These are phyloP conservation scores for Premnoplex brunnescens DNA, from an alignment of 2,797 vertebrate genomes.

Conservation along the genomic window DNA sequence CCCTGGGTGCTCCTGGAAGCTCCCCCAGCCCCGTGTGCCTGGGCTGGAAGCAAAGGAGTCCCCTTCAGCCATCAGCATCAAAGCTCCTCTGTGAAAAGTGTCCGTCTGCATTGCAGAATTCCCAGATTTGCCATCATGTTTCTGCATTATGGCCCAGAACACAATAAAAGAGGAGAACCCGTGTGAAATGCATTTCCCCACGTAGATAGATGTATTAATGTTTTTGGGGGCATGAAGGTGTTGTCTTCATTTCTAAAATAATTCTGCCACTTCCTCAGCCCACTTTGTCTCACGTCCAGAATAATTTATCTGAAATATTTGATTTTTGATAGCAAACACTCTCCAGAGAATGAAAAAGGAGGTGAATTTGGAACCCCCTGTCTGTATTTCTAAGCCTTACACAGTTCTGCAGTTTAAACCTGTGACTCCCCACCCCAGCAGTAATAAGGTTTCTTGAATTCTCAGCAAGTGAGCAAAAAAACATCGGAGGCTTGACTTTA, in stretches of 20 bases:
- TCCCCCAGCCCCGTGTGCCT: neutral
- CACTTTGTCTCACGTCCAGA: neutral
- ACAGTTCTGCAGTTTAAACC: neutral
- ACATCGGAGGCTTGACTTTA: neutral
- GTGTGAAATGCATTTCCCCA: neutral
- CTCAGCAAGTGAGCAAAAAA: conserved; percentile 49
- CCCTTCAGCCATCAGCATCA: neutral
- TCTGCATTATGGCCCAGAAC: accelerated
- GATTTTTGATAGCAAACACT: neutral
- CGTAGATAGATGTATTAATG: neutral
- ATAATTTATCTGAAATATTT: neutral
- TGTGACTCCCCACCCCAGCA: neutral
- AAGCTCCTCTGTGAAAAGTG: neutral
- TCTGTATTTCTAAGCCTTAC: neutral
- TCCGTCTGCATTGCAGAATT: neutral
- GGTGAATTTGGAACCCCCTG: neutral
- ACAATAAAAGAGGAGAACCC: neutral
- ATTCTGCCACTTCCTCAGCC: neutral
- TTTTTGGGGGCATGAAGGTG: accelerated
- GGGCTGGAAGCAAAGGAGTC: accelerated
- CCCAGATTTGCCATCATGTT: neutral
- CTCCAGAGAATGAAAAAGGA: neutral
- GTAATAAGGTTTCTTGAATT: conserved; percentile 26
- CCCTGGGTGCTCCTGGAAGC: neutral
- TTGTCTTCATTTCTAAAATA: neutral